Base-by-base conservation (phyloP, 2,797 vertebrate genomes). In the Podarcis lilfordi region DNA sequence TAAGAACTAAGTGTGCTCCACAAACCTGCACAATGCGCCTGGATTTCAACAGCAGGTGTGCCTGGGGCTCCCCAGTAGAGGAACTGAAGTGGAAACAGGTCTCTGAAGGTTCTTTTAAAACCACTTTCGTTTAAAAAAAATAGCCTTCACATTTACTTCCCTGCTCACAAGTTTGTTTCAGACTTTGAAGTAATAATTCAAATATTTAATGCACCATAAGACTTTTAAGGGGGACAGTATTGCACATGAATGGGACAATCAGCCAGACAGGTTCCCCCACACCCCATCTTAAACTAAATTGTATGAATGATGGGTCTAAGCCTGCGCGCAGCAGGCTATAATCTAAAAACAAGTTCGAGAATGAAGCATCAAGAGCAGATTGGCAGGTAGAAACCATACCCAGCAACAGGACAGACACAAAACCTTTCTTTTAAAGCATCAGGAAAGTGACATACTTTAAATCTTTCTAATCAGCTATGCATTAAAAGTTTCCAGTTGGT, bases 181-280 rank as follows among this genome's bases (percentile, higher is more conserved):
- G 59, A 50, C 86, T 43, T 82, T 86, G 66, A 88, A 1, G 0
- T 1, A 59, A 80, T 77, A 86, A 83, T 88, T 91, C 79, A 79
- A 71, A 75, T 74, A 68, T 93, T 91, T 66, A 93, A 83, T 82
- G 72, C 72, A 85, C 93, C 87, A 92, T 93, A 96, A 93, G 93
- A 97, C 50, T 77, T 93, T 93, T 88, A 94, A 55, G 13, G 50
- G 94, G 92, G 91, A 83, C 94, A 96, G 94, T 97, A 97, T 97
- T 97, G 97, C 97, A 97, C 96, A 96, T 96, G 88, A 96, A 96
- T 93, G 95, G 90, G 96, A 93, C 93, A 88, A 90, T 87, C 81
- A 25, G 37, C 91, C 83, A 75, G 71, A 88, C 59, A 86, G 61
- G 15, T 74, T 69, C 55, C 85, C 25, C 23, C 55, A 37, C n/a